These are phyloP conservation scores for Gisinianus flammeolus DNA, from an alignment of 2,888 invertebrate genomes.

Conservation along the genomic window DNA sequence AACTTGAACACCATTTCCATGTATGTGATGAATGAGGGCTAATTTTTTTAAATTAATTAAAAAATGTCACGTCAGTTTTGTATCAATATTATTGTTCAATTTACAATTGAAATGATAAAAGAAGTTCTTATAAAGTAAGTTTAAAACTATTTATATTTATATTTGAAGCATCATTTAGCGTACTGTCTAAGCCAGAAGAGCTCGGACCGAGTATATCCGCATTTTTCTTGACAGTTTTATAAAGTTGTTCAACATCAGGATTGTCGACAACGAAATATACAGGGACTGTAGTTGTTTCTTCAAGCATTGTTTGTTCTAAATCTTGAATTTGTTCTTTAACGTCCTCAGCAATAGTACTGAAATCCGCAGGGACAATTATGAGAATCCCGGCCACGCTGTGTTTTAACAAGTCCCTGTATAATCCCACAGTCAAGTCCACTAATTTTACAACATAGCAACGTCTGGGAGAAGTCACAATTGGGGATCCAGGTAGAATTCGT, in stretches of 20 bases:
- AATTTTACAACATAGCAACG: constrained; percentile 63
- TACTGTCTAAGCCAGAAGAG: constrained; percentile 76
- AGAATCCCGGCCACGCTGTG: constrained; percentile 82
- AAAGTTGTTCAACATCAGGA: constrained; percentile 74
- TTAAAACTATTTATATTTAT: too few relatives aligned
- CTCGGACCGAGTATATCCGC: constrained; percentile 73
- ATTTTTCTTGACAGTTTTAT: constrained; percentile 75
- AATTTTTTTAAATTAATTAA: too few relatives aligned
- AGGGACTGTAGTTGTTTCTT: constrained; percentile 80
- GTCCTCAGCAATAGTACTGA: constrained; percentile 70
- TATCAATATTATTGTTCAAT: neutral
- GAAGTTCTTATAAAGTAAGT: too few relatives aligned
- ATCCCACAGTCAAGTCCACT: constrained; percentile 79
- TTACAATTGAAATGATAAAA: too few relatives aligned
- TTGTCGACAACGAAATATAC: constrained; percentile 86
- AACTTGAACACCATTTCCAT: constrained; percentile 93
- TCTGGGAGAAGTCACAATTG: constrained; percentile 54
- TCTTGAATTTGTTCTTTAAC: constrained; percentile 77
- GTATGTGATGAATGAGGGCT: constrained; percentile 82
- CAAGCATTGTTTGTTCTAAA: constrained; percentile 81
- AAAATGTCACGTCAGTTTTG: too few relatives aligned
- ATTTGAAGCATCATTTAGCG: too few relatives aligned
- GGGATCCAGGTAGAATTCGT: constrained; percentile 54
- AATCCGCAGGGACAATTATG: constrained; percentile 79
- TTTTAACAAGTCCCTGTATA: constrained; percentile 74